These are phyloP conservation scores for Melanitta fusca DNA, from an alignment of 2,797 vertebrate genomes.

Conservation along the genomic window DNA sequence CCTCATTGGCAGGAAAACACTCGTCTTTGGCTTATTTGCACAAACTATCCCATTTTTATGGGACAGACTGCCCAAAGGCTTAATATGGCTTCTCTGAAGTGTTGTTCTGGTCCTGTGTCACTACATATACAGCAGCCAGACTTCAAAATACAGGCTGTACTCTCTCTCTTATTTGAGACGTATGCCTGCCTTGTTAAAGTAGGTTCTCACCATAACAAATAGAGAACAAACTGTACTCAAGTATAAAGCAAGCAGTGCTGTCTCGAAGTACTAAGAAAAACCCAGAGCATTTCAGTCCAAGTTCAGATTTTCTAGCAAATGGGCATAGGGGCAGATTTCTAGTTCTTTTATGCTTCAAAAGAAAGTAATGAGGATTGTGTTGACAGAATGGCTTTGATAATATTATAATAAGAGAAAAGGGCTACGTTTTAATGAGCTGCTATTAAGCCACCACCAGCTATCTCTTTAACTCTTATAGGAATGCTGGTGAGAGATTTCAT, in stretches of 20 bases:
- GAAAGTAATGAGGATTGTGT: background rate
- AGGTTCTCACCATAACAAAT: background rate
- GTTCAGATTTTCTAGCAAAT: background rate
- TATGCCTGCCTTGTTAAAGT: background rate
- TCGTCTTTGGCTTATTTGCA: background rate
- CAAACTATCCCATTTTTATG: background rate
- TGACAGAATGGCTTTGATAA: conserved; percentile 36
- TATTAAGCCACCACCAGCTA: conserved; percentile 44
- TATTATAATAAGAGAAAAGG: background rate
- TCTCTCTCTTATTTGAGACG: background rate
- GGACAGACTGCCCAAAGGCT: background rate
- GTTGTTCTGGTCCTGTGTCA: background rate
- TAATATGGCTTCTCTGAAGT: background rate
- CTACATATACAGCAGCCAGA: background rate
- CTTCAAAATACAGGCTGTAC: background rate
- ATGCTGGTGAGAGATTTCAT: background rate
- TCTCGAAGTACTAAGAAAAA: background rate
- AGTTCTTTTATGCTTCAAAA: background rate
- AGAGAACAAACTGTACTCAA: conserved; percentile 11
- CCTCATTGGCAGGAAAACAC: conserved; percentile 42
- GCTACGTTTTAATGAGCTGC: conserved; percentile 42
- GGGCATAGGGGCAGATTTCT: background rate
- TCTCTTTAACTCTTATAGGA: background rate
- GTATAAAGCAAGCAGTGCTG: background rate
- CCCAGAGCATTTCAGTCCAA: background rate